Percentiles rank a stretch among this genome's conserved stretches.
Conservation (phyloP, 2,888 invertebrate species). For the Nymphalis polychloros region DNA sequence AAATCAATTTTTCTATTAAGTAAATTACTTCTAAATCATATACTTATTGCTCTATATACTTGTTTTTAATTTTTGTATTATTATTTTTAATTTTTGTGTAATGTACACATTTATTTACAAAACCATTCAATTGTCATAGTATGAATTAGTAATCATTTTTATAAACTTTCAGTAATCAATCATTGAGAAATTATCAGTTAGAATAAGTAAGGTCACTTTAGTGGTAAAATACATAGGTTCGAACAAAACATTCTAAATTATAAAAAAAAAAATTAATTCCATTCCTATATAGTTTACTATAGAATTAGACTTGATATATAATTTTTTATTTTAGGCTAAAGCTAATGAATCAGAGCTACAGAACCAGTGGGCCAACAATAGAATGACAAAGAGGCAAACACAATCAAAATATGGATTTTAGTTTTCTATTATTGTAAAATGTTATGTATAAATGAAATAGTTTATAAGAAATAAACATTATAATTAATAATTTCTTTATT, state of each 20-base stretch:
- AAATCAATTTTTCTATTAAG: neutral
- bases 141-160: too few species aligned
- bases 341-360: conserved; percentile 96
- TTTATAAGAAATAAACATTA: conserved; percentile 21
- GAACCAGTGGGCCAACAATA: conserved; percentile 95
- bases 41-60: neutral
- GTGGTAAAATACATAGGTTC: neutral
- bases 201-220: too few species aligned
- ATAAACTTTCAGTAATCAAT: too few species aligned
- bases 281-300: neutral
- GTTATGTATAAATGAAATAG: conserved; percentile 16
- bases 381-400: conserved; percentile 92
- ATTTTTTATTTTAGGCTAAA: conserved; percentile 87
- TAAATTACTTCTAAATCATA: neutral
- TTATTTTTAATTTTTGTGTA: too few species aligned
- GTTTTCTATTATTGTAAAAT: conserved; percentile 33
- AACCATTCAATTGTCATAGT: too few species aligned
- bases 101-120: too few species aligned
- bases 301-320: neutral
- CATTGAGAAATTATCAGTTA: too few species aligned
- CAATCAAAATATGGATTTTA: conserved; percentile 98
- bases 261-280: too few species aligned
- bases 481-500: conserved; percentile 19
- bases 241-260: neutral
- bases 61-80: too few species aligned